Conservation (phyloP, 1,140 invertebrate species). For the Alviniconcha marisindica region DNA sequence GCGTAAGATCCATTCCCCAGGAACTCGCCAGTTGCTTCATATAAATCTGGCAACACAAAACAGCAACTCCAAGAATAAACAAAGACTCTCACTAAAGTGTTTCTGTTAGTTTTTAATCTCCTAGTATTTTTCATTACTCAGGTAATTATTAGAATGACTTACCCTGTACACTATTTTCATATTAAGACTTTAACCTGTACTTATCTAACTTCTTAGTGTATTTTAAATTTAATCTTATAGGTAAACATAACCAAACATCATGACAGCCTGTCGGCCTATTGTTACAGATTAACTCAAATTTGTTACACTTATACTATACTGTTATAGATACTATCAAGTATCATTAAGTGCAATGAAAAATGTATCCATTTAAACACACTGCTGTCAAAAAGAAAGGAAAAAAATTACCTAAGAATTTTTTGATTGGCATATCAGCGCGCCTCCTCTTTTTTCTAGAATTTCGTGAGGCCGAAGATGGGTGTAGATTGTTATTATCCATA, state of each 20-base stretch:
- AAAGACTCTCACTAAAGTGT: neutral
- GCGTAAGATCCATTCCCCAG: conserved; percentile 97
- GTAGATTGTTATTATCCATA: conserved; percentile 58
- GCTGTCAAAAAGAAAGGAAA: neutral
- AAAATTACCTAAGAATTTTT: conserved; percentile 70
- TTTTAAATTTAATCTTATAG: too few species aligned
- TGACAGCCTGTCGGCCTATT: too few species aligned
- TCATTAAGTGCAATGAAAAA: neutral
- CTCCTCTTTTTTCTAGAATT: conserved; percentile 68
- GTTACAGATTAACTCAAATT: too few species aligned
- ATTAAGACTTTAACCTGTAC: too few species aligned
- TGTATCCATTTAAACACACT: neutral
- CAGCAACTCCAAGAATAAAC: neutral
- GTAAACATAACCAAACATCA: too few species aligned
- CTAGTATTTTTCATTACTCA: too few species aligned
- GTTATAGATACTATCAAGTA: conserved; percentile 12
- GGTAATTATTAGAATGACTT: too few species aligned
- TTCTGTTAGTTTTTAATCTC: too few species aligned
- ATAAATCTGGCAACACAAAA: conserved; percentile 85
- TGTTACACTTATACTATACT: neutral
- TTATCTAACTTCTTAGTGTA: too few species aligned
- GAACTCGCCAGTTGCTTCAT: conserved; percentile 95
- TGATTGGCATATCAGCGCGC: conserved; percentile 67
- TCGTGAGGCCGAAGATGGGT: conserved; percentile 44
- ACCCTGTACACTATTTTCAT: too few species aligned